Evolutionary conservation across 2,113 vertebrate genomes (phyloP).

Genomic region (Protomyctophum bolini): DNA sequence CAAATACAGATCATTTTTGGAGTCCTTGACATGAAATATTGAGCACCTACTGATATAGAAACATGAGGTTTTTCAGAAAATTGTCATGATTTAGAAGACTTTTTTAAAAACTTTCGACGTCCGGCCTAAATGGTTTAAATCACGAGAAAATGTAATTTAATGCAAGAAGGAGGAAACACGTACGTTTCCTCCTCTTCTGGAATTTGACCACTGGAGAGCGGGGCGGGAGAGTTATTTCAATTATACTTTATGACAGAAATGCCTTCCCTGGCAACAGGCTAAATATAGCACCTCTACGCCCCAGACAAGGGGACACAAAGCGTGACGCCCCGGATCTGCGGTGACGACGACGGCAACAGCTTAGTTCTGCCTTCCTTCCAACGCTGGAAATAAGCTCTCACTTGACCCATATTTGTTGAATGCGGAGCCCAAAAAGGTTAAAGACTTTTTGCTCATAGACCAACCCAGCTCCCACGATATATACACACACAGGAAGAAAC

Average conservation of each 20-base stretch:
- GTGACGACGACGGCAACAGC: constrained; percentile 61
- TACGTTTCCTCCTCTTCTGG: constrained; percentile 12
- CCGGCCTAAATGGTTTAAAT: too few relatives aligned
- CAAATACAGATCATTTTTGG: too few relatives aligned
- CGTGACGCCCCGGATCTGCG: constrained; percentile 62
- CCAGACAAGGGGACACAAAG: constrained; percentile 62
- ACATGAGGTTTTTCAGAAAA: too few relatives aligned
- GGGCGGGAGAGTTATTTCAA: constrained; percentile 60
- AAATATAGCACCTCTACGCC: constrained; percentile 65
- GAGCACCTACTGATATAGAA: too few relatives aligned
- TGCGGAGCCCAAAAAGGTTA: constrained; percentile 79
- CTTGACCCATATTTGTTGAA: constrained; percentile 80
- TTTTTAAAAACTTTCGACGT: too few relatives aligned
- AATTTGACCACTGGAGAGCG: constrained; percentile 23
- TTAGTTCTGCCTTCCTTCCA: constrained; percentile 75
- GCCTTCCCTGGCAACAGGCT: constrained; percentile 69
- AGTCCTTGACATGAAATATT: too few relatives aligned
- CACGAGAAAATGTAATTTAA: background rate
- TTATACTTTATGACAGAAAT: constrained; percentile 60
- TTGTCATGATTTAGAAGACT: too few relatives aligned
- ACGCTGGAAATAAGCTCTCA: constrained; percentile 65
- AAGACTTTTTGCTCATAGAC: constrained; percentile 67
- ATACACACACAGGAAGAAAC: constrained; percentile 28
- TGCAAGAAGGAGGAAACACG: constrained; percentile 5
- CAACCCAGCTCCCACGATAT: constrained; percentile 1